Evolutionary conservation across 2,797 vertebrate genomes (phyloP), one percentile per base, ranked within the genome.

Genomic region (Enteromius paludinosus): DNA sequence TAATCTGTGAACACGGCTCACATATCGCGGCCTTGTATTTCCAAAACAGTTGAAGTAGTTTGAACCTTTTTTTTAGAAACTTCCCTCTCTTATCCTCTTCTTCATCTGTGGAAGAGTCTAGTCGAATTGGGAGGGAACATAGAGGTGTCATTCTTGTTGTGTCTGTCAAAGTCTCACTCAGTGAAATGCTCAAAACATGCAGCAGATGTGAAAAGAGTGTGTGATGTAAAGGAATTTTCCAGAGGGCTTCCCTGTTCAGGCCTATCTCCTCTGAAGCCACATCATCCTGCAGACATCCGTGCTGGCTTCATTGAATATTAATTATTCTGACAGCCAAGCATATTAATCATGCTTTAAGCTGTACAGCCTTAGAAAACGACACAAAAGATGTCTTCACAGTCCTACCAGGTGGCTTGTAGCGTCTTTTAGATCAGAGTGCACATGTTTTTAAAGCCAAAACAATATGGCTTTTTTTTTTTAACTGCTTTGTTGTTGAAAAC

Each of bases 21-120:
- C 87, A 91, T 94, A 88, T 93, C 92, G 78, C 87, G 90, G 90
- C 86, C 70, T 61, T 87, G 87, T 93, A 92, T 94, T 95, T 93
- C 93, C 94, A 94, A 94, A 95, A 94, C 92, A 93, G 85, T 88
- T 91, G 87, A 86, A 91, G 75, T 59, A 89, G 90, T 89, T 92
- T 79, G 88, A 89, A 90, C 85, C 89, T 87, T 89, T 87, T 85
- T 59, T 73, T 88, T 87, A 90, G 88, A 87, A 86, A 30, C 1
- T 72, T 70, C 59, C 4, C 80, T 90, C 64, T 78, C 81, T 93
- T 90, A 91, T 90, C 91, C 87, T 84, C 90, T 89, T 92, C 90
- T 93, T 93, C 86, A 76, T 87, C 83, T 87, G 84, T 84, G 90
- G 88, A 90, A 89, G 90, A 87, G 88, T 89, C 88, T 90, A 90